Conservation (phyloP, 2,113 vertebrate genomes). For the Polyodon spathula region DNA sequence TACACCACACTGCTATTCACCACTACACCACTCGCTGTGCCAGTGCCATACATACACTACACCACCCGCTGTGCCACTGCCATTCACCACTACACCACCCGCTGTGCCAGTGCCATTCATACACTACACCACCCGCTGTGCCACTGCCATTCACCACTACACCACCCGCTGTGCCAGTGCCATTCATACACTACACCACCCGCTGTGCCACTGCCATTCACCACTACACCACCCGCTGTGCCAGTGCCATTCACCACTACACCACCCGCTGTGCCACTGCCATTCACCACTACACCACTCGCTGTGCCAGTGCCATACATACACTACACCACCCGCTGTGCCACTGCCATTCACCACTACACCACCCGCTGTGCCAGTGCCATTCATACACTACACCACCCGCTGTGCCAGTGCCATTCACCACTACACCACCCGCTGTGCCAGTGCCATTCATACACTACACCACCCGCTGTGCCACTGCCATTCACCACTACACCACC, state of each 20-base stretch:
- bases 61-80: neutral
- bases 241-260: neutral
- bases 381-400: neutral
- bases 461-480: neutral
- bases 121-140: neutral
- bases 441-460: neutral
- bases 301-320: neutral
- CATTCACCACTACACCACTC: neutral
- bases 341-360: neutral
- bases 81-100: neutral
- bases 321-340: neutral
- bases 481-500: neutral
- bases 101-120: neutral
- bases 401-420: neutral
- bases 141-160: neutral
- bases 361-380: neutral
- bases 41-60: neutral
- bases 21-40: neutral
- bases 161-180: neutral
- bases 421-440: neutral
- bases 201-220: neutral
- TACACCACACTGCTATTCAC: too few relatives aligned
- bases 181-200: neutral
- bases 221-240: neutral
- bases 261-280: neutral